These are phyloP conservation scores for Karalla daura DNA, from an alignment of 2,797 vertebrate genomes.

Conservation along the genomic window DNA sequence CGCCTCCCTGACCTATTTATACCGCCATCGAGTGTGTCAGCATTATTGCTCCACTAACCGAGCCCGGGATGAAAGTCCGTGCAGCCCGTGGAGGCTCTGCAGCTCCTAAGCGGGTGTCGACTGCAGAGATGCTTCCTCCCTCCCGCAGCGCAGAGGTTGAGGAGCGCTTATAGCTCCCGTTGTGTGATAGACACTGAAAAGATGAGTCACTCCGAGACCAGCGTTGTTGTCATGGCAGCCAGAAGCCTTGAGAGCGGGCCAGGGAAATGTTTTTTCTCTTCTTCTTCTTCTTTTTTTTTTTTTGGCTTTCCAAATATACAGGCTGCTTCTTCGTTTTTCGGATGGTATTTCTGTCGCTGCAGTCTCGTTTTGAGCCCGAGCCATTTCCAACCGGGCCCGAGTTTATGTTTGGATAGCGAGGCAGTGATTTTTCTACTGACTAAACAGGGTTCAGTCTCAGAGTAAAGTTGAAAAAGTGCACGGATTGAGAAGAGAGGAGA, in stretches of 20 bases:
- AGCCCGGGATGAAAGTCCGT: slow-evolving; percentile 22
- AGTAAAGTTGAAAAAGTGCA: not conserved
- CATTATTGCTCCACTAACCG: not conserved
- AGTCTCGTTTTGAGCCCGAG: slow-evolving; percentile 44
- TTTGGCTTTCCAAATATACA: slow-evolving; percentile 76
- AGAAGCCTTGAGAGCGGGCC: slow-evolving; percentile 73
- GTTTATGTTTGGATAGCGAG: not conserved
- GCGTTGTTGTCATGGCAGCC: slow-evolving; percentile 80
- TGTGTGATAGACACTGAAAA: slow-evolving; percentile 78
- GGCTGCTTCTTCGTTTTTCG: slow-evolving; percentile 62
- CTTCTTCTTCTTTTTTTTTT: too few relatives aligned
- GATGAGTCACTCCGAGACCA: slow-evolving; percentile 80
- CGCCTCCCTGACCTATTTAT: not conserved
- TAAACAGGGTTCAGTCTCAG: slow-evolving; percentile 9
- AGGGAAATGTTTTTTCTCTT: slow-evolving; percentile 72
- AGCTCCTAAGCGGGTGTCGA: slow-evolving; percentile 40
- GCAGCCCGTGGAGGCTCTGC: slow-evolving; percentile 18
- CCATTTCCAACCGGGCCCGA: slow-evolving; percentile 31
- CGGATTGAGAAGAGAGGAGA: too few relatives aligned
- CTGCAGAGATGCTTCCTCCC: slow-evolving; percentile 58
- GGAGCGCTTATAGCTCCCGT: slow-evolving; percentile 63
- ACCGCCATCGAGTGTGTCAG: not conserved
- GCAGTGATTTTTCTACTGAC: not conserved
- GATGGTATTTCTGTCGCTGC: slow-evolving; percentile 63
- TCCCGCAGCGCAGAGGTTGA: slow-evolving; percentile 65